These are phyloP conservation scores for Polypedilum vanderplanki DNA, from an alignment of 1,140 invertebrate genomes.

Conservation along the genomic window DNA sequence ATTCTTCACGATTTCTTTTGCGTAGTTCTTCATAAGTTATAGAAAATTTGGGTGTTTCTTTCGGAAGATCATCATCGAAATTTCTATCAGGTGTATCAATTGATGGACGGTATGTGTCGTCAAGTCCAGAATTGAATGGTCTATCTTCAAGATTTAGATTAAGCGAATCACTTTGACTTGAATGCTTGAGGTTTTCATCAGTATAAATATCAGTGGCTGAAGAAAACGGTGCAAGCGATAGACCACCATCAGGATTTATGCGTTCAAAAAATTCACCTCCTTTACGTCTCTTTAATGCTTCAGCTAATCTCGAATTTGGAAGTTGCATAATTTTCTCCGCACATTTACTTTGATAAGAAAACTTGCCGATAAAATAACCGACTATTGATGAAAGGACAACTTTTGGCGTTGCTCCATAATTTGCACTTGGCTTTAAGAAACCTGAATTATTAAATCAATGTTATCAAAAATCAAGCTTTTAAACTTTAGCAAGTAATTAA, in stretches of 20 bases:
- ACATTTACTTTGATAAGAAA: slow-evolving; percentile 65
- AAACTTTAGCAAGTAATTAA: slow-evolving; percentile 34
- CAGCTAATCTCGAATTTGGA: slow-evolving; percentile 45
- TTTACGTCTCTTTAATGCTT: slow-evolving; percentile 37
- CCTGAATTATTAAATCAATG: too few species aligned
- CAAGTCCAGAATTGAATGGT: slow-evolving; percentile 44
- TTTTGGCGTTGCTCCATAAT: slow-evolving; percentile 60
- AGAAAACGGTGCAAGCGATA: slow-evolving; percentile 45
- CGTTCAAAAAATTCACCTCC: slow-evolving; percentile 34
- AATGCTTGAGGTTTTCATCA: slow-evolving; percentile 38
- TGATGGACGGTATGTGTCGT: slow-evolving; percentile 46
- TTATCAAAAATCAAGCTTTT: too few species aligned
- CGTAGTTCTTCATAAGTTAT: slow-evolving; percentile 54
- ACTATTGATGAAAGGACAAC: slow-evolving; percentile 53
- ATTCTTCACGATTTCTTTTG: slow-evolving; percentile 52
- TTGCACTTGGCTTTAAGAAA: slow-evolving; percentile 41
- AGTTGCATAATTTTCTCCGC: slow-evolving; percentile 67
- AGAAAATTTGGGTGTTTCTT: slow-evolving; percentile 38
- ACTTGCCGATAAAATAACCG: slow-evolving; percentile 69
- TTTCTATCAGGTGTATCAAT: slow-evolving; percentile 42
- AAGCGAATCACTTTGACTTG: slow-evolving; percentile 36
- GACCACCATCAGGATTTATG: slow-evolving; percentile 41
- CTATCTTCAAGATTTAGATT: slow-evolving; percentile 45
- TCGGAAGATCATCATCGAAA: slow-evolving; percentile 37
- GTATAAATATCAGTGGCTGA: slow-evolving; percentile 43